These are phyloP conservation scores for Peucedramus taeniatus DNA, from an alignment of 2,113 vertebrate genomes.

Conservation along the genomic window DNA sequence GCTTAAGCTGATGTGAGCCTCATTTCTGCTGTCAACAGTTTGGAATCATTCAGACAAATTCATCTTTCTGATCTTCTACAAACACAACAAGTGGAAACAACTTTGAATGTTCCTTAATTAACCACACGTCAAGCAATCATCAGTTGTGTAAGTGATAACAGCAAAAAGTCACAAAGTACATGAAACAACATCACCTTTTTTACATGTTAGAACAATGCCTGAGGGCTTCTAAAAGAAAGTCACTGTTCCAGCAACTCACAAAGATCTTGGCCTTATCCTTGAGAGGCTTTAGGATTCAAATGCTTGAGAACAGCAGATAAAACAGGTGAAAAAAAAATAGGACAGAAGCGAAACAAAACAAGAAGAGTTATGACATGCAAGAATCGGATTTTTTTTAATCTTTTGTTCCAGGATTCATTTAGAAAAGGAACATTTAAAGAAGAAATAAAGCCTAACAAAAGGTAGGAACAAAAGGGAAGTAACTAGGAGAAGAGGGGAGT, in stretches of 20 bases:
- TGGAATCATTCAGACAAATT: background rate
- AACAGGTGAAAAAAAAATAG: background rate
- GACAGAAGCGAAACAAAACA: background rate
- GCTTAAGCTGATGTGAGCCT: background rate
- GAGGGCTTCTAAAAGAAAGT: background rate
- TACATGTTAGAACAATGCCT: background rate
- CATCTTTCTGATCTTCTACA: background rate
- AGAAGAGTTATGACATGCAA: background rate
- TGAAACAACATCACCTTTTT: background rate
- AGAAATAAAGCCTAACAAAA: background rate
- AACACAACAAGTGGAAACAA: background rate
- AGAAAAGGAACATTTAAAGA: background rate
- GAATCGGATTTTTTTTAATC: background rate
- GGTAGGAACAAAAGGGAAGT: fast-evolving
- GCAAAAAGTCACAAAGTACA: background rate
- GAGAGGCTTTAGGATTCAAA: background rate
- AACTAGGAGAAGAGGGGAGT: background rate
- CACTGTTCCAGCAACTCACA: background rate
- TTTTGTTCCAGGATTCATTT: background rate
- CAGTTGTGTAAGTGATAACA: background rate
- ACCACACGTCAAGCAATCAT: background rate
- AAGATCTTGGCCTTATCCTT: background rate
- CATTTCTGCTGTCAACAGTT: background rate
- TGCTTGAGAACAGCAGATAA: background rate
- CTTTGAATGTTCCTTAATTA: background rate